These are phyloP conservation scores for Yasuhikotakia modesta DNA, from an alignment of 2,797 vertebrate genomes.

Conservation along the genomic window DNA sequence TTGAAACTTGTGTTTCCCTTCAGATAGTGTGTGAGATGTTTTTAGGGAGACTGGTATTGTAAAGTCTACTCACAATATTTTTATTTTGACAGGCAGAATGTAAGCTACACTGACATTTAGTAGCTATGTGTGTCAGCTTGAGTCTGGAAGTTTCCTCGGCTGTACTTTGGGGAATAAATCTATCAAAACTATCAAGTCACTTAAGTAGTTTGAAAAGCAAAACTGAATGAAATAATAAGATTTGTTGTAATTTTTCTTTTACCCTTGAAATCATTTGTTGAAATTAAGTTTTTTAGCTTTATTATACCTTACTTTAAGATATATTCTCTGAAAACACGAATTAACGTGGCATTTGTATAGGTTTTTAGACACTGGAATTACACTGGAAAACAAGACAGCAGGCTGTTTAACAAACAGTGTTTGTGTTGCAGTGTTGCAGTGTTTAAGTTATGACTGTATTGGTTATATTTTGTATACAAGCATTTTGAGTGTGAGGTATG, in stretches of 20 bases:
- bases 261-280: no score
- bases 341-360: no score
- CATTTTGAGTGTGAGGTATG: neutral
- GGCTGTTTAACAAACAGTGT: no score
- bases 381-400: no score
- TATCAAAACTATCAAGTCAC: neutral
- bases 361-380: no score
- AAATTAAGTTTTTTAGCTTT: neutral
- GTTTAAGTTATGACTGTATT: no score
- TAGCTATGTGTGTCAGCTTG: neutral
- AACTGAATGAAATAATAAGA: neutral
- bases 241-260: neutral
- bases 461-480: no score
- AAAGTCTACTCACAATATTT: neutral
- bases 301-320: neutral
- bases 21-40: neutral
- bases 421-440: no score
- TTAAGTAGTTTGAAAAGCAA: neutral
- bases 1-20: conserved; percentile 6
- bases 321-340: no score
- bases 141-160: neutral
- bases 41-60: neutral
- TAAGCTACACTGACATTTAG: neutral
- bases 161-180: neutral
- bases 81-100: neutral